phyloP scores from a whole-genome alignment of 2,888 invertebrate species.

The Agrilus cyanescens region DNA sequence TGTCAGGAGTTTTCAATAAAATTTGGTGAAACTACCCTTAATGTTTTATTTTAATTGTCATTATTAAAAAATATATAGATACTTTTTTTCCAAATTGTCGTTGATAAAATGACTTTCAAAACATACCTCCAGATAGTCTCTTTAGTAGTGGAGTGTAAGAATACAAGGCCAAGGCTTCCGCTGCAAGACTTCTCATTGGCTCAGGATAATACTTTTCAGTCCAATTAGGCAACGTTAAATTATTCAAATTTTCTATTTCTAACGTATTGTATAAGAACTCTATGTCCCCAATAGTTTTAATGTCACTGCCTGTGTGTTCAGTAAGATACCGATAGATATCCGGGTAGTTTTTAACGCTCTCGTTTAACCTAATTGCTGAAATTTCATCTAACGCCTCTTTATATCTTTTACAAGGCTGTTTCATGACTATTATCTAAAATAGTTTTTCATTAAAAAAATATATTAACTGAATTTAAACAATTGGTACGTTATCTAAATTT shows the following conservation, averaged over 20 bases:
- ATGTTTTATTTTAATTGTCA: no score
- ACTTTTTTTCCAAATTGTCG: background rate
- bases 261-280: conserved; percentile 63
- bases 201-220: conserved; percentile 56
- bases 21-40: no score
- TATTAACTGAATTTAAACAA: conserved; percentile 1
- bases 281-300: conserved; percentile 50
- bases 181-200: conserved; percentile 53
- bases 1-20: no score
- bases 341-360: conserved; percentile 41
- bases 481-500: conserved; percentile 55
- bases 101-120: conserved; percentile 3
- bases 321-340: conserved; percentile 53
- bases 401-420: conserved; percentile 43
- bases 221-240: conserved; percentile 64
- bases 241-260: conserved; percentile 51
- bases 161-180: conserved; percentile 55
- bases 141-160: conserved; percentile 60
- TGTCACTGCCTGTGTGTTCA: conserved; percentile 41
- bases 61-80: background rate
- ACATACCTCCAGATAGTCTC: conserved; percentile 56
- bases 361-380: conserved; percentile 36
- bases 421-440: conserved; percentile 36
- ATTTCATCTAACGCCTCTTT: conserved; percentile 39
- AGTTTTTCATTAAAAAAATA: background rate